These are phyloP conservation scores for Melieria crassipennis DNA, from an alignment of 2,888 invertebrate genomes.

Conservation along the genomic window DNA sequence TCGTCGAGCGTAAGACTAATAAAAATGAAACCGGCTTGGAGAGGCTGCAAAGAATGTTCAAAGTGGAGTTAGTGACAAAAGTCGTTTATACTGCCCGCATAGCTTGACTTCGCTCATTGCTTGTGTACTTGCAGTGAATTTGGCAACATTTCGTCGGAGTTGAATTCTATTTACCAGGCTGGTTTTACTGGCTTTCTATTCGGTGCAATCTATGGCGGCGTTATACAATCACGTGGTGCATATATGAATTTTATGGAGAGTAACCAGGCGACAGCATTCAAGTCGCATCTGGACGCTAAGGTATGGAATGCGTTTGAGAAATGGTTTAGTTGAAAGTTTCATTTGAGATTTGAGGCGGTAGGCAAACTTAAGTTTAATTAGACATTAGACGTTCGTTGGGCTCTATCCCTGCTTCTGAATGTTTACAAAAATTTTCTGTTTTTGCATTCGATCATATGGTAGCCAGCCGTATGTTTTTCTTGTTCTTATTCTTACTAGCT, in stretches of 20 bases:
- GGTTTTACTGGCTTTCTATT: constrained; percentile 70
- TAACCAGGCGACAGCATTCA: constrained; percentile 78
- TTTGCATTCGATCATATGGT: too few species aligned
- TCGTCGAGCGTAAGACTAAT: constrained; percentile 41
- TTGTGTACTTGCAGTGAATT: constrained; percentile 69
- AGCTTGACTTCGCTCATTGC: too few species aligned
- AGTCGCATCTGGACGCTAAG: constrained; percentile 75
- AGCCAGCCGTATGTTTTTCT: too few species aligned
- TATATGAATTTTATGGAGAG: constrained; percentile 76
- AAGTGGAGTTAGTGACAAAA: constrained; percentile 55
- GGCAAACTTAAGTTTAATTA: too few species aligned
- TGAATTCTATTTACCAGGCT: constrained; percentile 72
- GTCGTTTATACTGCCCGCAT: neutral
- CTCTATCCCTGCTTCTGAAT: too few species aligned
- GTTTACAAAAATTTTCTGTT: too few species aligned
- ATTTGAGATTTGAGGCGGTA: too few species aligned
- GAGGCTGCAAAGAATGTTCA: constrained; percentile 60
- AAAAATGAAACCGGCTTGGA: constrained; percentile 61
- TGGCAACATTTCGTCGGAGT: constrained; percentile 72
- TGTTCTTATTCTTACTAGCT: too few species aligned
- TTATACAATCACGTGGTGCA: constrained; percentile 70
- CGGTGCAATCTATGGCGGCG: constrained; percentile 75
- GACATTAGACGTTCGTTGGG: too few species aligned
- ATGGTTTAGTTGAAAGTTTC: neutral
- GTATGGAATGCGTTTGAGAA: constrained; percentile 58